Evolutionary conservation across 1,140 invertebrate genomes (phyloP), one percentile per base, ranked within the genome.

Genomic region (Camponotus pennsylvanicus): DNA sequence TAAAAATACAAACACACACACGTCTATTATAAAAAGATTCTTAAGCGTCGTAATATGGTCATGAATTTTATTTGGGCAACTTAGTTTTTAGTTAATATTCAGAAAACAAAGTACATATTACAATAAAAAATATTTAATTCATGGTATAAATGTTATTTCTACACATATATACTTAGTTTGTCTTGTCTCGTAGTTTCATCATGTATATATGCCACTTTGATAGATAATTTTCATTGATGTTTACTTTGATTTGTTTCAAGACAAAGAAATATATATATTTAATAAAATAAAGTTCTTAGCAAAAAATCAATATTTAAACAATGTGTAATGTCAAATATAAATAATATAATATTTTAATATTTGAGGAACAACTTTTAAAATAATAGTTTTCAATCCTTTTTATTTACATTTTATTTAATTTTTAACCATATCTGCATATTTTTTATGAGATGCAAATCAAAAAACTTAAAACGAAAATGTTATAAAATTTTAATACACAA

Each of bases 31-130:
- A 42, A 67, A 42, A 21, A 71, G 8, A 83, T 73, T 7, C 55
- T n/a, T 34, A 52, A 63, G 15, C 6, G 6, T 40, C 7, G 4
- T 27, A 59, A 27, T 27, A 37, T 75, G 27, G 5, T 45, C 15
- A 64, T 11, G 55, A 87, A 34, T 85, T 89, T 82, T 55, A 89
- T 77, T 45, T 27, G 21, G n/a, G 11, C 7, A 63, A 27, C 6
- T 11, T 27, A 61, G 88, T 88, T 80, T 86, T 21, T 21, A 21
- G 21, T 21, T 61, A 61, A 76, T 59, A 63, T 15, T 59, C 80
- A 78, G 88, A 87, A 91, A 90, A 86, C 64, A 86, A 75, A 73
- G 87, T 85, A 88, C 86, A 91, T 91, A 91, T 91, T 78, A 85
- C 59, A 70, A 55, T 40, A 3, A 73, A 64, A 37, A 42, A 32